Evolutionary conservation across 2,888 invertebrate species (phyloP), one percentile per base, ranked within the genome.

Genomic region (Clepsis dumicolana): DNA sequence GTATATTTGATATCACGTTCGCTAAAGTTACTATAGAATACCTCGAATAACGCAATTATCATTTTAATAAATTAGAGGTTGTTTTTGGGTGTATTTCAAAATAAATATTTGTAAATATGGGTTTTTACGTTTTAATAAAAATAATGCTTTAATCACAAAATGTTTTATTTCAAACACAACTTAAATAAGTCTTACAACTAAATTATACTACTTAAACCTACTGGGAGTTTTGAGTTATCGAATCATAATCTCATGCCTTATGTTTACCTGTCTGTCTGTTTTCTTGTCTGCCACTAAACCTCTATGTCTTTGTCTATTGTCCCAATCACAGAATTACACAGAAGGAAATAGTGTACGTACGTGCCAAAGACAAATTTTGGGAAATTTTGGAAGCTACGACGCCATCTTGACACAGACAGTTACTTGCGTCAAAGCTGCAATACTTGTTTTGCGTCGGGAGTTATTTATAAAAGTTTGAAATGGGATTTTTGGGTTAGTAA

Each of bases 81-180:
- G 52, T 52, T n/a, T 52, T n/a, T 52, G 52, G 27, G 52, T 52
- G 8, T n/a, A 18, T 52, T 25, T 52, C 12, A 16, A 8, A 41
- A 41, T 41, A 48, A 48, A 48, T 56, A 59, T 38, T 59, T 59
- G 59, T 59, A 59, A 59, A 59, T 59, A 41, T 16, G 1, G 41
- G 10, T 59, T 8, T 1, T 16, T 25, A 1, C 29, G 4, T 48
- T n/a, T 16, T 21, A 48, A 48, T 48, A 41, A 41, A 59, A 16
- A 3, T n/a, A 16, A 25, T 16, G 41, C 16, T 41, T 41, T 25
- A 38, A n/a, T 59, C 35, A 16, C 24, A 59, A 59, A 38, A 29
- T 54, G 29, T 54, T 54, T 54, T 52, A 21, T n/a, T 56, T 18
- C 2, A 38, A 14, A 4, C 14, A 41, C 16, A 38, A 8, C 14